Evolutionary conservation across 1,140 invertebrate genomes (phyloP).

Genomic region (Stegodyphus mimosarum): DNA sequence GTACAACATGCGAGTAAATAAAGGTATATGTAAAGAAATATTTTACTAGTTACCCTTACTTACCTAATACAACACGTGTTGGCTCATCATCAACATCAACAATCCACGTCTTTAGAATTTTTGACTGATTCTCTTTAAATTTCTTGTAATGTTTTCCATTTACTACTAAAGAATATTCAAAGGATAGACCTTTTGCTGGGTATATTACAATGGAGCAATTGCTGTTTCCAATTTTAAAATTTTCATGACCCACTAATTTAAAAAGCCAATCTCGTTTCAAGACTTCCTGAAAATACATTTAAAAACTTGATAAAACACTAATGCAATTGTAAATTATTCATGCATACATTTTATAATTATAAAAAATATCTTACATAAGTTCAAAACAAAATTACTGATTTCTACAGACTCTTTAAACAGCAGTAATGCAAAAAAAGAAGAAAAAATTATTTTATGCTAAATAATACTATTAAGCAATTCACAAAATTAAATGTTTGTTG

Average conservation of each 20-base stretch:
- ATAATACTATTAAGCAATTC: too few species aligned
- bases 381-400: too few species aligned
- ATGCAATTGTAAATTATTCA: background rate
- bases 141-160: conserved; percentile 82
- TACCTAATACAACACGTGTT: conserved; percentile 79
- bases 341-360: too few species aligned
- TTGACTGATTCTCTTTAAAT: conserved; percentile 81
- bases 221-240: conserved; percentile 73
- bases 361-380: too few species aligned
- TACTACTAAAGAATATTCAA: conserved; percentile 80
- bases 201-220: conserved; percentile 77
- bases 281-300: conserved; percentile 75
- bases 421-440: too few species aligned
- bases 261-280: conserved; percentile 87
- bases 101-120: conserved; percentile 77
- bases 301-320: background rate
- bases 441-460: too few species aligned
- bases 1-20: too few species aligned
- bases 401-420: too few species aligned
- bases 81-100: conserved; percentile 68
- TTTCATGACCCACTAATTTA: conserved; percentile 81
- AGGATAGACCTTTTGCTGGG: conserved; percentile 82
- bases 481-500: too few species aligned
- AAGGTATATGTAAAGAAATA: too few species aligned
- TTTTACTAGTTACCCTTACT: background rate